phyloP scores from a whole-genome alignment of 1,140 invertebrate species.

The Drosophila pectinifera region DNA sequence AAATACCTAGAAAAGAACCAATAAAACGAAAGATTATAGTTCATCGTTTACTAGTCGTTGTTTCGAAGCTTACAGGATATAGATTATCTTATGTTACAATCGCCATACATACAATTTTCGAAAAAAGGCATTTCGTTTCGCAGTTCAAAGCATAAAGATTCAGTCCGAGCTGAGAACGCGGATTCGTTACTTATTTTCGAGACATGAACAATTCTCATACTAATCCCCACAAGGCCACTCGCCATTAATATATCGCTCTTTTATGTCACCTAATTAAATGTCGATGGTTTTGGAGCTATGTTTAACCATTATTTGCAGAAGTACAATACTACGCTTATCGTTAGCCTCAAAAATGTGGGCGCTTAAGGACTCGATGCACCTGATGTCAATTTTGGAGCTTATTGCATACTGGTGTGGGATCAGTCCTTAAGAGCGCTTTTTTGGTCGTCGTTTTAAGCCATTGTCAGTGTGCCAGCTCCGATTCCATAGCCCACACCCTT shows the following conservation, averaged over 20 bases:
- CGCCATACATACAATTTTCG: constrained; percentile 28
- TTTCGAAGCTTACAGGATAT: constrained; percentile 25
- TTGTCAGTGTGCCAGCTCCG: constrained; percentile 94
- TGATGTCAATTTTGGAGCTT: constrained; percentile 25
- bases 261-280: constrained; percentile 2
- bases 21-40: background rate
- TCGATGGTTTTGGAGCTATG: constrained; percentile 34
- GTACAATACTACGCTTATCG: constrained; percentile 35
- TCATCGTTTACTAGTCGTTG: constrained; percentile 35
- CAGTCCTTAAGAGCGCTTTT: constrained; percentile 25
- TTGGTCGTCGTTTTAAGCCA: constrained; percentile 82
- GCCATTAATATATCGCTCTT: constrained; percentile 3
- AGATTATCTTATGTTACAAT: constrained; percentile 3
- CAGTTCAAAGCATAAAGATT: constrained; percentile 16
- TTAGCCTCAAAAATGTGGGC: constrained; percentile 43
- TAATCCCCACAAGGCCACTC: constrained; percentile 21
- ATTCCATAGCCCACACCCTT: constrained; percentile 96
- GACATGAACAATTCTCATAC: constrained; percentile 3
- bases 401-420: background rate
- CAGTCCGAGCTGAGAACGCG: constrained; percentile 23
- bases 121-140: constrained; percentile 22
- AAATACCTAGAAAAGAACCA: constrained; percentile 29
- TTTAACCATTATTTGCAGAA: constrained; percentile 10
- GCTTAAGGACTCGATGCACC: background rate
- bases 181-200: constrained; percentile 26